phyloP scores from a whole-genome alignment of 2,113 vertebrate species.

The Platysteira castanea region DNA sequence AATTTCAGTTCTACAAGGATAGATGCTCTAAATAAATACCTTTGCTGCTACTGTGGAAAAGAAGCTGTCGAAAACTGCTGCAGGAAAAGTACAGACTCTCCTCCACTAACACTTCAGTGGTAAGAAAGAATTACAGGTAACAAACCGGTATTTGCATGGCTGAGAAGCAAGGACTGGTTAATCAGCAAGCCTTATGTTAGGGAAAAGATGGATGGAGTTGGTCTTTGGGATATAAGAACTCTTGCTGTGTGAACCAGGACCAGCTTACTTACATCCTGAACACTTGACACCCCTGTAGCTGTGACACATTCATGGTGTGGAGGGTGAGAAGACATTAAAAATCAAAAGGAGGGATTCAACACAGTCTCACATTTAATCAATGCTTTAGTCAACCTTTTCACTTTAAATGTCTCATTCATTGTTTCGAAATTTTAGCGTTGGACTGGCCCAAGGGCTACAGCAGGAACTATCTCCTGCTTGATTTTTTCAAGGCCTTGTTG shows the following conservation, averaged over 20 bases:
- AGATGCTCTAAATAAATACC: background rate
- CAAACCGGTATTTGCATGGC: background rate
- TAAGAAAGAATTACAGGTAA: background rate
- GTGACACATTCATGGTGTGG: background rate
- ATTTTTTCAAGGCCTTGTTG: background rate
- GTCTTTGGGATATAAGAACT: background rate
- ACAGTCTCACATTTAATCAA: background rate
- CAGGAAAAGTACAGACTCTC: background rate
- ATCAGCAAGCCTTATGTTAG: background rate
- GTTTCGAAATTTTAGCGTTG: background rate
- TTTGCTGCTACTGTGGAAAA: background rate
- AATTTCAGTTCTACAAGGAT: background rate
- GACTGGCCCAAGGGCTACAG: background rate
- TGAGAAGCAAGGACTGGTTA: background rate
- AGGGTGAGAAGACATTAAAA: background rate
- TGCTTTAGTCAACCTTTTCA: background rate
- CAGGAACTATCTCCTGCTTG: background rate
- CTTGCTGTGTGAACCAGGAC: background rate
- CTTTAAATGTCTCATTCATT: background rate
- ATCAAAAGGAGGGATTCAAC: background rate
- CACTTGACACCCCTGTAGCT: background rate
- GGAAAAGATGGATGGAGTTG: background rate
- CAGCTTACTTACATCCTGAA: background rate
- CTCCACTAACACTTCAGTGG: background rate
- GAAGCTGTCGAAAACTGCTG: rapidly evolving